Conservation (phyloP, 2,888 invertebrate species). For the Euzophera pinguis region DNA sequence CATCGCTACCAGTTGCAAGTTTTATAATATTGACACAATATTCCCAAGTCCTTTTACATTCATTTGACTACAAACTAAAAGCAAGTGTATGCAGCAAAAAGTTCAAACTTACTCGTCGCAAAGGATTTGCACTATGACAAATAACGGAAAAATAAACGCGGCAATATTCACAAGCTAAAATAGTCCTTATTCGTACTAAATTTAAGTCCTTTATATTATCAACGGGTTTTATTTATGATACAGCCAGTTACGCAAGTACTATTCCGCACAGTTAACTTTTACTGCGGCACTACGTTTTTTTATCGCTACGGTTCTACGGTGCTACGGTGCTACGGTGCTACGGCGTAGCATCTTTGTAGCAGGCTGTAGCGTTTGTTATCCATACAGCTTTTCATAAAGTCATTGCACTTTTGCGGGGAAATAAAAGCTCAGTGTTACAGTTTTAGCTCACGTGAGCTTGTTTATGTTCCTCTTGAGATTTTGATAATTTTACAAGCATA, state of each 20-base stretch:
- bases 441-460: neutral
- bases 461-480: neutral
- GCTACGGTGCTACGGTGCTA: conserved; percentile 26
- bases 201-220: conserved; percentile 1
- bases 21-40: too few relatives aligned
- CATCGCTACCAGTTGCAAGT: too few relatives aligned
- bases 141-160: conserved; percentile 13
- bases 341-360: conserved; percentile 31
- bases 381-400: conserved; percentile 28
- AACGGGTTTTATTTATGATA: conserved; percentile 10
- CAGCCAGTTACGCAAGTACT: conserved; percentile 13
- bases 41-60: neutral
- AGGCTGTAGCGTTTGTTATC: conserved; percentile 34
- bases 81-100: conserved; percentile 5
- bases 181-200: neutral
- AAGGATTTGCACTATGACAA: conserved; percentile 14
- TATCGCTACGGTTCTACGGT: conserved; percentile 16
- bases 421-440: conserved; percentile 5
- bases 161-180: neutral
- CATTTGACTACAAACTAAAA: conserved; percentile 1
- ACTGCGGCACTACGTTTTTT: conserved; percentile 35
- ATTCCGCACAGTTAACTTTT: conserved; percentile 41
- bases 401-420: neutral
- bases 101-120: conserved; percentile 4
- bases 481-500: neutral